Evolutionary conservation across 2,888 invertebrate species (phyloP).

Genomic region (Leucozona laternaria): DNA sequence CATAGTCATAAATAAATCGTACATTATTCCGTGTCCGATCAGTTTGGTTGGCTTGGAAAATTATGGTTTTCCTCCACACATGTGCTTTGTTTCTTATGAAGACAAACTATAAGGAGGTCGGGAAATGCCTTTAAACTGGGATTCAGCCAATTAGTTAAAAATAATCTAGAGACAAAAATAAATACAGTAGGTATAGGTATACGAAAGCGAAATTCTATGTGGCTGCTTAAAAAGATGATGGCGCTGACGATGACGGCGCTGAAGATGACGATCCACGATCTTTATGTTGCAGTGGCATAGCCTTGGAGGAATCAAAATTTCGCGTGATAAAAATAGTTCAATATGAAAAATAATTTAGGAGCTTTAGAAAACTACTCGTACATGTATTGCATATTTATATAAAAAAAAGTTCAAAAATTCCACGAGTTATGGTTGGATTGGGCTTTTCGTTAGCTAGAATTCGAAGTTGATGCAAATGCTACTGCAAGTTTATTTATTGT

Average conservation of each 20-base stretch:
- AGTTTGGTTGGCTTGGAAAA: slow-evolving; percentile 20
- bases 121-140: slow-evolving; percentile 42
- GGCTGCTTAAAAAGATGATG: slow-evolving; percentile 39
- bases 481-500: background rate
- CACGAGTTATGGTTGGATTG: background rate
- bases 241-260: background rate
- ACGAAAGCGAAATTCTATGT: slow-evolving; percentile 30
- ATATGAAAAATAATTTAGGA: background rate
- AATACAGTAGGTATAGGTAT: background rate
- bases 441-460: background rate
- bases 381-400: background rate
- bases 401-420: background rate
- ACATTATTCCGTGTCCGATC: background rate
- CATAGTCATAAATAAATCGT: slow-evolving; percentile 17
- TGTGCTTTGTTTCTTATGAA: slow-evolving; percentile 29
- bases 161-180: slow-evolving; percentile 51
- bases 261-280: slow-evolving; percentile 17
- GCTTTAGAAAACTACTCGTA: background rate
- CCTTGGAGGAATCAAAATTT: slow-evolving; percentile 52
- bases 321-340: slow-evolving; percentile 45
- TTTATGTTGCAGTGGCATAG: slow-evolving; percentile 41
- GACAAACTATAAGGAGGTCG: slow-evolving; percentile 44
- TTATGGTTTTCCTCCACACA: slow-evolving; percentile 27
- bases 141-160: slow-evolving; percentile 56
- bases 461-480: background rate